phyloP scores from a whole-genome alignment of 2,888 invertebrate genomes.

The Cephus spinipes region DNA sequence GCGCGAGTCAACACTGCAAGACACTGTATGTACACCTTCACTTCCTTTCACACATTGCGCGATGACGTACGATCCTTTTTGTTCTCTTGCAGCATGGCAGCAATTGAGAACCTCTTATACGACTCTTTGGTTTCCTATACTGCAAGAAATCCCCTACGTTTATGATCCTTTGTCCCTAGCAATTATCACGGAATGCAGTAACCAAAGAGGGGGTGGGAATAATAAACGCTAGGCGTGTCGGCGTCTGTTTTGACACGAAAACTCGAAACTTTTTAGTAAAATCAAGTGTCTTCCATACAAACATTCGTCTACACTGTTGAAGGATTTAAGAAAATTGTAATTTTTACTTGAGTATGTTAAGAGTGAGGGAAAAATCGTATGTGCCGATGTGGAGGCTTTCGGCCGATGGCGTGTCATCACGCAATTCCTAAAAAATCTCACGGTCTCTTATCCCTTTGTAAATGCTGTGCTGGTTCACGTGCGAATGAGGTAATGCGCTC shows the following conservation, averaged over 20 bases:
- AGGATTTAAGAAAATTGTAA: background rate
- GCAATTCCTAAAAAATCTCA: background rate
- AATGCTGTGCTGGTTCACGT: constrained; percentile 22
- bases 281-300: background rate
- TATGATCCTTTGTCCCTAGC: background rate
- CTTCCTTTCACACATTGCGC: background rate
- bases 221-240: constrained; percentile 61
- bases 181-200: constrained; percentile 22
- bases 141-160: background rate
- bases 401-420: constrained; percentile 22
- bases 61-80: background rate
- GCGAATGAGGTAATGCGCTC: constrained; percentile 52
- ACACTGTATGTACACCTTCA: no score
- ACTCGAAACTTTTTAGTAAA: constrained; percentile 14
- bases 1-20: background rate
- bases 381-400: constrained; percentile 24
- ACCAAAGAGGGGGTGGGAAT: constrained; percentile 45
- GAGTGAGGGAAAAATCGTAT: constrained; percentile 15
- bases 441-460: constrained; percentile 14
- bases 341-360: background rate
- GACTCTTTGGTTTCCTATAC: background rate
- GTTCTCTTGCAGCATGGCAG: background rate
- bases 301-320: background rate
- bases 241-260: constrained; percentile 49
- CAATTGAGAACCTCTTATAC: background rate